Conservation (phyloP, 2,888 invertebrate species). For the Apodemia zela region DNA sequence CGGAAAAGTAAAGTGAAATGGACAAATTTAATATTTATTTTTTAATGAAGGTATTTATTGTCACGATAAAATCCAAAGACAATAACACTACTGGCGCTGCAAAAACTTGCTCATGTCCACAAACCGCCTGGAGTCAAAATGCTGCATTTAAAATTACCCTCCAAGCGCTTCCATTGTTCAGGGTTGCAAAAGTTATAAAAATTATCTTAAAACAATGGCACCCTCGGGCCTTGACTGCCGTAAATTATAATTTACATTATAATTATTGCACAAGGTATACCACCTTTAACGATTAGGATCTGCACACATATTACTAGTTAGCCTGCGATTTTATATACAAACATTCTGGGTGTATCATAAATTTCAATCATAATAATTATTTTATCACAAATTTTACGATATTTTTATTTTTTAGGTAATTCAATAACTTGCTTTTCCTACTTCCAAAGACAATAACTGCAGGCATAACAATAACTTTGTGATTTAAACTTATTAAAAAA, state of each 20-base stretch:
- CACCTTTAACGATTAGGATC: constrained; percentile 49
- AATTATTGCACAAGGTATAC: constrained; percentile 66
- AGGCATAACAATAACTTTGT: background rate
- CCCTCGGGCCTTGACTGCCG: constrained; percentile 67
- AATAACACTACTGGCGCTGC: constrained; percentile 12
- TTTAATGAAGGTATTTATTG: background rate
- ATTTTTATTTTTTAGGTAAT: constrained; percentile 7
- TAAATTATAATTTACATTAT: constrained; percentile 66
- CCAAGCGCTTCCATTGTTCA: constrained; percentile 69
- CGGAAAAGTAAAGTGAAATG: background rate
- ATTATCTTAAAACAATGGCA: constrained; percentile 75
- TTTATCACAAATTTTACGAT: background rate
- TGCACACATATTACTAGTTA: background rate
- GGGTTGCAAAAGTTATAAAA: constrained; percentile 75
- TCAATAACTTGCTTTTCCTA: background rate
- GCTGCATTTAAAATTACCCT: constrained; percentile 55
- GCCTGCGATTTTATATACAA: constrained; percentile 1
- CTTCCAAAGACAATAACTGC: constrained; percentile 1
- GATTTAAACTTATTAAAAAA: background rate
- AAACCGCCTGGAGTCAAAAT: constrained; percentile 35
- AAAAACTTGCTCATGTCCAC: constrained; percentile 30
- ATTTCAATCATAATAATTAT: constrained; percentile 4
- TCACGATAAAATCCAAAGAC: constrained; percentile 4
- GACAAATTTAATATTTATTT: background rate
- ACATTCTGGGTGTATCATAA: background rate